Percentiles rank a stretch among this genome's conserved stretches.
Conservation (phyloP, 1,140 invertebrate genomes). For the Pantala flavescens region DNA sequence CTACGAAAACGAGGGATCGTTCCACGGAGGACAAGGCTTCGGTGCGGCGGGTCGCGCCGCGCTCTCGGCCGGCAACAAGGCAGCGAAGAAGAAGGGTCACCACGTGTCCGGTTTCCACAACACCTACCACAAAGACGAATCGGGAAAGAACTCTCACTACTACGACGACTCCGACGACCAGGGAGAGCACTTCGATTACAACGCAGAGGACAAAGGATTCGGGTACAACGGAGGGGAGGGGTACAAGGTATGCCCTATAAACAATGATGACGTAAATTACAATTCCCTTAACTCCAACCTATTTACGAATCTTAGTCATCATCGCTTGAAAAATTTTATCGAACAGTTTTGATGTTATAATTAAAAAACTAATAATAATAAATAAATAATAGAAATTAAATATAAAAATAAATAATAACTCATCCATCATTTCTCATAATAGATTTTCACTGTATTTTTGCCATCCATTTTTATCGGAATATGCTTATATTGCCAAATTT, state of each 20-base stretch:
- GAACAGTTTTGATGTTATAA: too few relatives aligned
- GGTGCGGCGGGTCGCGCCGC: slow-evolving; percentile 23
- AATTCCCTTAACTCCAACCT: too few relatives aligned
- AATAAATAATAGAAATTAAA: too few relatives aligned
- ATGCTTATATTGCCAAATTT: too few relatives aligned
- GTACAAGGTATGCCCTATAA: slow-evolving; percentile 21
- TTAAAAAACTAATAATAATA: too few relatives aligned
- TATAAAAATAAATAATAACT: too few relatives aligned
- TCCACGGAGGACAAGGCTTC: slow-evolving; percentile 23
- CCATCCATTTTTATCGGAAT: too few relatives aligned
- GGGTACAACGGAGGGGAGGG: slow-evolving; percentile 25
- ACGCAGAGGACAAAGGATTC: slow-evolving; percentile 25
- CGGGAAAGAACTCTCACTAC: slow-evolving; percentile 49
- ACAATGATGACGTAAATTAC: too few relatives aligned
- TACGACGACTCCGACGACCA: slow-evolving; percentile 50
- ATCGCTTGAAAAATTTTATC: too few relatives aligned
- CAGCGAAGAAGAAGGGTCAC: slow-evolving; percentile 46
- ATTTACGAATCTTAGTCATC: too few relatives aligned
- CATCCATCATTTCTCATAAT: too few relatives aligned
- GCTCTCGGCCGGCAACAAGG: slow-evolving; percentile 19
- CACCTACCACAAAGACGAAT: slow-evolving; percentile 54
- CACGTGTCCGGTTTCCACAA: slow-evolving; percentile 52
- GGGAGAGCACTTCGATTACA: slow-evolving; percentile 35
- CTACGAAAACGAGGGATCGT: slow-evolving; percentile 24
- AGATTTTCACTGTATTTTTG: too few relatives aligned